Conservation (phyloP, 2,888 invertebrate species). For the Ophion costatus region DNA sequence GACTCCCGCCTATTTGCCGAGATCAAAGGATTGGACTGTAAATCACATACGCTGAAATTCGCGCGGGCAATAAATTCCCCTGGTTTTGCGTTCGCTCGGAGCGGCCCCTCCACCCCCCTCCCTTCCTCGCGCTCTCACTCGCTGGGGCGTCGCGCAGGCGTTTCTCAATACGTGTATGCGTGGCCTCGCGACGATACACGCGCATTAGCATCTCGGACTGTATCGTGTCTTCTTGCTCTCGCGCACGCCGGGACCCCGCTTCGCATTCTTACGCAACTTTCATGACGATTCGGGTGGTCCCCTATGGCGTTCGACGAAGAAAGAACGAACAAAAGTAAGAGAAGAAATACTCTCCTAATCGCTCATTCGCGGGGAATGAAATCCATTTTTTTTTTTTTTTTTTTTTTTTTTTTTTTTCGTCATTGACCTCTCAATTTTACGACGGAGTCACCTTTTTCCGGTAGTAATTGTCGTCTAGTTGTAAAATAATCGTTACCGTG, state of each 20-base stretch:
- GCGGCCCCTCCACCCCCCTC: not conserved
- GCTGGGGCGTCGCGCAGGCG: conserved; percentile 52
- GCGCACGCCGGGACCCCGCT: not conserved
- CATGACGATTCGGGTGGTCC: conserved; percentile 59
- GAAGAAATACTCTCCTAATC: conserved; percentile 1
- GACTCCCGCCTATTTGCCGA: conserved; percentile 63
- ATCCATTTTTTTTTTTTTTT: conserved; percentile 4
- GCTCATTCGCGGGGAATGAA: not conserved
- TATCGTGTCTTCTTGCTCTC: conserved; percentile 27
- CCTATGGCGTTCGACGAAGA: conserved; percentile 36
- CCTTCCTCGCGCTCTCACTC: not conserved
- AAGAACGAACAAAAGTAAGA: not conserved
- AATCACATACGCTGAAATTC: conserved; percentile 65
- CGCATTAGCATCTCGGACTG: conserved; percentile 49
- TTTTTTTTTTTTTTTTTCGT: not conserved
- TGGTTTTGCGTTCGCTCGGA: conserved; percentile 40
- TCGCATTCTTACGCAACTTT: conserved; percentile 54
- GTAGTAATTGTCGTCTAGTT: not conserved
- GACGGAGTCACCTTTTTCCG: not conserved
- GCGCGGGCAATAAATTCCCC: conserved; percentile 63
- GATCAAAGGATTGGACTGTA: conserved; percentile 66
- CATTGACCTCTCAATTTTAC: not conserved
- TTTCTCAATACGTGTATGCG: conserved; percentile 31
- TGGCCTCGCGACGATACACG: conserved; percentile 53
- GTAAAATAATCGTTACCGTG: conserved; percentile 3